A percentile compares a stretch with the other conserved stretches of the same genome.
Conservation (phyloP, 2,888 invertebrate species). For the Aspidapion aeneum region DNA sequence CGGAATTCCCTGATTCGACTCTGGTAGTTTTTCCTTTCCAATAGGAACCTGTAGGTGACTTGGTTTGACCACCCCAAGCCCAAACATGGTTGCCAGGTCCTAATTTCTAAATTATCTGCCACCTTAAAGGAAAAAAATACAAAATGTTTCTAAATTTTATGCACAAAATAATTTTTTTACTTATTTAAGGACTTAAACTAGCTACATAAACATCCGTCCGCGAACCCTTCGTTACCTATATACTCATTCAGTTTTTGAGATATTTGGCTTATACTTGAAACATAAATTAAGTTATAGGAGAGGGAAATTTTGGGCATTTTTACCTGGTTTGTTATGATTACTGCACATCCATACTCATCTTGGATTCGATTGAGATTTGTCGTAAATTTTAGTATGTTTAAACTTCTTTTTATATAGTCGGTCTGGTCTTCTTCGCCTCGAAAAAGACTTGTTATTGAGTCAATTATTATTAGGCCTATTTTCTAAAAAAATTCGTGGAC, state of each 20-base stretch:
- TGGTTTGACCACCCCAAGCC: slow-evolving; percentile 65
- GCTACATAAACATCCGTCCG: no score
- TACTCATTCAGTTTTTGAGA: no score
- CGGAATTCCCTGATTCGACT: slow-evolving; percentile 47
- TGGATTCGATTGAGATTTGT: neutral
- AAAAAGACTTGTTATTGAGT: slow-evolving; percentile 71
- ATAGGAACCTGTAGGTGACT: slow-evolving; percentile 56
- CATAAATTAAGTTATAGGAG: no score
- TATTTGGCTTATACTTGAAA: no score
- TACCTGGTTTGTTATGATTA: neutral
- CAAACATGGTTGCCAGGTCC: slow-evolving; percentile 53
- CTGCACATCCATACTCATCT: neutral
- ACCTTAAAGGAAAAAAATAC: no score
- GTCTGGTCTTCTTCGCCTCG: slow-evolving; percentile 51
- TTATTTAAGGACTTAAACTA: no score
- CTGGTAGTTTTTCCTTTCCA: slow-evolving; percentile 40
- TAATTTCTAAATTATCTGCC: slow-evolving; percentile 38
- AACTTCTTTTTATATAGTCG: slow-evolving; percentile 49
- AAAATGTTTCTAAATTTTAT: no score
- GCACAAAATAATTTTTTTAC: no score
- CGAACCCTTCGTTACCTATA: no score
- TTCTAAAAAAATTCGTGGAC: slow-evolving; percentile 1
- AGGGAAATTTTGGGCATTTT: no score
- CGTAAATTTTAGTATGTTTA: neutral
- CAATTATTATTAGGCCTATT: slow-evolving; percentile 61